Conservation (phyloP, 2,113 vertebrate genomes). For the Rhagologus leucostigma region DNA sequence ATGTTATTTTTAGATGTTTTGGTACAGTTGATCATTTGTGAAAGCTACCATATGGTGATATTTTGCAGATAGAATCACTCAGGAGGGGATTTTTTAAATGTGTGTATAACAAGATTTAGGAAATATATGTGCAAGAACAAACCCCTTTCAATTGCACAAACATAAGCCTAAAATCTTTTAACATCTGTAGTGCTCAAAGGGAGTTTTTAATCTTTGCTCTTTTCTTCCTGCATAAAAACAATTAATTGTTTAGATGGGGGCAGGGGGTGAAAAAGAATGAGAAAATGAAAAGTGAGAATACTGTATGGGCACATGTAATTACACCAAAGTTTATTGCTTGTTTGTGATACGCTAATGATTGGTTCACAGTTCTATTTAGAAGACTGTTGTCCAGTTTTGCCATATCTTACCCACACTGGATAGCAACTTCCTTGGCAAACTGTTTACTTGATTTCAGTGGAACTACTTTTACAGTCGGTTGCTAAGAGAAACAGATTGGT, state of each 20-base stretch:
- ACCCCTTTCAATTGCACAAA: background rate
- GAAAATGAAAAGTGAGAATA: background rate
- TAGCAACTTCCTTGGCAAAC: background rate
- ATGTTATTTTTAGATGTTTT: conserved; percentile 67
- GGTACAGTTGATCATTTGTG: conserved; percentile 63
- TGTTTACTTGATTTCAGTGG: background rate
- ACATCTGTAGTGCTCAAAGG: background rate
- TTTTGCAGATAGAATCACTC: conserved; percentile 37
- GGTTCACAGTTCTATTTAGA: background rate
- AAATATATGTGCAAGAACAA: background rate
- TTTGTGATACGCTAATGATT: background rate
- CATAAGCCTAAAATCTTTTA: background rate
- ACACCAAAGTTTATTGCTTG: background rate
- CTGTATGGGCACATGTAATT: background rate
- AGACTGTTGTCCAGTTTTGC: background rate
- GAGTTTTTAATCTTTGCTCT: background rate
- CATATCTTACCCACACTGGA: background rate
- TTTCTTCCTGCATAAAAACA: background rate
- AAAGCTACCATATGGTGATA: conserved; percentile 52
- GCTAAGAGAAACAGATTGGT: background rate
- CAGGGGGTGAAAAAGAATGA: background rate
- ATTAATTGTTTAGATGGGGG: background rate
- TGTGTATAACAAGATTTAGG: background rate
- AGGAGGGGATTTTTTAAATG: background rate
- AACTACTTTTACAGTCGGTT: background rate